Conservation (phyloP, 2,888 invertebrate species). For the Drosophila neotestacea region DNA sequence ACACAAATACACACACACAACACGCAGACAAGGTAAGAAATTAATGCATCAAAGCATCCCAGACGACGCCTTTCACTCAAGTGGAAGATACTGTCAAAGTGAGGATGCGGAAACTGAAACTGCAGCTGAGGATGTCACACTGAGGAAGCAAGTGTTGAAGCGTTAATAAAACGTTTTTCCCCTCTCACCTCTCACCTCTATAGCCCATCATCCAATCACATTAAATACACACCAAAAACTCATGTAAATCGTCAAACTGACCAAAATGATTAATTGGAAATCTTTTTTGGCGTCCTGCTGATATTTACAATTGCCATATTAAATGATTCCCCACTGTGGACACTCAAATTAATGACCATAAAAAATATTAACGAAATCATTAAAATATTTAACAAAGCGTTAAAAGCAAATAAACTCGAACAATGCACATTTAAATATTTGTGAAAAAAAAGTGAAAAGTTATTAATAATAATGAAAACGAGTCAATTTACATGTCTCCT, state of each 20-base stretch:
- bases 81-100: conserved; percentile 55
- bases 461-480: conserved; percentile 50
- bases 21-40: conserved; percentile 60
- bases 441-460: conserved; percentile 20
- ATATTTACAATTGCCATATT: conserved; percentile 37
- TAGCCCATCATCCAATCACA: conserved; percentile 18
- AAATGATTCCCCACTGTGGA: conserved; percentile 22
- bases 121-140: conserved; percentile 15
- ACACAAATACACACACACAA: conserved; percentile 12
- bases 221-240: conserved; percentile 34
- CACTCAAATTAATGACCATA: conserved; percentile 64
- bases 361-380: conserved; percentile 68
- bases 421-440: conserved; percentile 31
- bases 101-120: conserved; percentile 10
- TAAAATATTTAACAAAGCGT: conserved; percentile 53
- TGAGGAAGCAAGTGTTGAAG: conserved; percentile 53
- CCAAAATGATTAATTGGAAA: conserved; percentile 52
- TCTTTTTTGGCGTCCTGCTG: conserved; percentile 21
- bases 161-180: conserved; percentile 62
- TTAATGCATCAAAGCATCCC: conserved; percentile 78
- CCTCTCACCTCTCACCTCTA: background rate
- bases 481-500: conserved; percentile 1
- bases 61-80: conserved; percentile 65
- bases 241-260: conserved; percentile 35
- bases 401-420: conserved; percentile 17